Evolutionary conservation across 2,888 invertebrate species (phyloP), one percentile per base, ranked within the genome.

Genomic region (Drosophila putrida): DNA sequence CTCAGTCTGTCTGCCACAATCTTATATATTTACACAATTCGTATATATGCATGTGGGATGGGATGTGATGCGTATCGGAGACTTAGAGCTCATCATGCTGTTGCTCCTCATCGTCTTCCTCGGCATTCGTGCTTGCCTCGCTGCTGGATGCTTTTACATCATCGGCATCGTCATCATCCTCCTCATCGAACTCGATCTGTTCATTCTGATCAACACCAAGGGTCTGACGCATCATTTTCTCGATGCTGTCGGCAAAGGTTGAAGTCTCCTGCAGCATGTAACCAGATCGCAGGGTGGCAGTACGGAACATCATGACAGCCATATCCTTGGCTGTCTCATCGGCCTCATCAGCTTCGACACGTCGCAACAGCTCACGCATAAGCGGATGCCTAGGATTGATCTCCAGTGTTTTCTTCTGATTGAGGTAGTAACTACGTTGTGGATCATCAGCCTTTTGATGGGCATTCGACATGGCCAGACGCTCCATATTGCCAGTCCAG

Each of bases 401-500:
- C 94, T 99, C 99, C 81, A 99, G 93, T 53, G 97, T 97, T 93
- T 99, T 99, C 95, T 98, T 99, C 93, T 98, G 98, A 90, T 95
- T 96, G 46, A 98, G 93, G 92, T 98, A 98, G 92, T 97, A 93
- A 86, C 95, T 95, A 90, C 97, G 95, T 91, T 98, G 97, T 36
- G 97, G 96, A 93, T 98, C 98, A 90, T 98, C 97, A 4, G 96
- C 93, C 92, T 99, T 99, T 92, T 98, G 98, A 93, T 99, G 99
- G 13, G 99, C 98, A 93, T 99, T 99, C 49, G 97, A 96, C 75
- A 97, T 93, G 73, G 99, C 98, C 77, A 99, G 95, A 53, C 99
- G 95, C 93, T 99, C 99, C 99, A 99, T 99, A 93, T 99, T 99
- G 88, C 99, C 99, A 85, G 99, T 98, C 99, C 99, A 99, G 81